Conservation (phyloP, 2,888 invertebrate species). For the Xestia xanthographa region DNA sequence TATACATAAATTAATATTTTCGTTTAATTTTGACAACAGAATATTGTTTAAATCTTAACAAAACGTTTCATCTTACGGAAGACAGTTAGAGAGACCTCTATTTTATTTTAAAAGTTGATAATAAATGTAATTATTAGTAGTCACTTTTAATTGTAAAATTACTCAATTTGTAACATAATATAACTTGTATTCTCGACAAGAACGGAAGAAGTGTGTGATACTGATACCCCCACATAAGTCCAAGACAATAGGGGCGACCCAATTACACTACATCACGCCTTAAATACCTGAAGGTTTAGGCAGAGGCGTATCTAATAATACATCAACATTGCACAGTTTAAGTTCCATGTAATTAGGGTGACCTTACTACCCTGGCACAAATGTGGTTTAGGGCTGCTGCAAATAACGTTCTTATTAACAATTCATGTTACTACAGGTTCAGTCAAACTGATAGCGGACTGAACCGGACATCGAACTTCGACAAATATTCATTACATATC, state of each 20-base stretch:
- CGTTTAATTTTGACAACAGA: conserved; percentile 24
- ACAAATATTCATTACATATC: neutral
- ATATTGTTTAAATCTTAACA: conserved; percentile 18
- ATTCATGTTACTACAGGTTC: conserved; percentile 12
- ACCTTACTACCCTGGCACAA: neutral
- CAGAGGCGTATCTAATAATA: neutral
- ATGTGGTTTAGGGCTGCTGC: neutral
- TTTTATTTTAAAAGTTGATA: conserved; percentile 11
- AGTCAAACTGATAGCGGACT: neutral
- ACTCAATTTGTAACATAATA: conserved; percentile 40
- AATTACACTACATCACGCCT: neutral
- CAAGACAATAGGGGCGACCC: neutral
- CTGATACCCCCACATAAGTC: neutral
- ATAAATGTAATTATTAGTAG: conserved; percentile 15
- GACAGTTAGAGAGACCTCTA: conserved; percentile 52
- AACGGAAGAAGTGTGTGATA: neutral
- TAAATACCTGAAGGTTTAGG: neutral
- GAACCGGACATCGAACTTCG: neutral
- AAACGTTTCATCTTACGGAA: conserved; percentile 53
- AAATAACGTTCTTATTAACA: neutral
- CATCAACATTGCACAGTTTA: neutral
- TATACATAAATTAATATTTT: conserved; percentile 9
- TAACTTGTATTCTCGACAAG: no score
- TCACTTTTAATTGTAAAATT: conserved; percentile 15
- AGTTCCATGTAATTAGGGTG: neutral